Percentiles rank a stretch among this genome's conserved stretches.
Evolutionary conservation across 2,888 invertebrate species (phyloP).

Genomic region (Pristionchus japonicus): DNA sequence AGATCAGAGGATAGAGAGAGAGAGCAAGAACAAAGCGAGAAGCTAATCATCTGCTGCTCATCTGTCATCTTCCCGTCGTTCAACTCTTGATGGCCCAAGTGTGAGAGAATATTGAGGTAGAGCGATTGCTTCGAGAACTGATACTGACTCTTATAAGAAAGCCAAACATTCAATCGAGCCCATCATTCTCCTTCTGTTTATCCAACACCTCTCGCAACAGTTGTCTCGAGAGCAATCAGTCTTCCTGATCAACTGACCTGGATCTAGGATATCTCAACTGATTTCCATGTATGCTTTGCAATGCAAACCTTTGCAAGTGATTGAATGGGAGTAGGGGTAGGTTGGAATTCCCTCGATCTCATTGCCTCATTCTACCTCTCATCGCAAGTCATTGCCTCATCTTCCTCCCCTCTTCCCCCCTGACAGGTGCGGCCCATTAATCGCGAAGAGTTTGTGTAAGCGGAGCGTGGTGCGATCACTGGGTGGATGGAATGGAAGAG

Average conservation of each 20-base stretch:
- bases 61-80: not conserved
- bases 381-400: slow-evolving; percentile 8
- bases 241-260: not conserved
- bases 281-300: not conserved
- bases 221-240: not conserved
- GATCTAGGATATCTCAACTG: not conserved
- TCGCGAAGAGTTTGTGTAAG: slow-evolving; percentile 48
- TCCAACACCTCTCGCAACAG: slow-evolving; percentile 19
- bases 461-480: slow-evolving; percentile 35
- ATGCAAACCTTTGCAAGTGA: not conserved
- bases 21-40: not conserved
- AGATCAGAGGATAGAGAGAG: not conserved
- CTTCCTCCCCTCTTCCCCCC: not conserved
- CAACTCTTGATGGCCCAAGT: not conserved
- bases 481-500: not conserved
- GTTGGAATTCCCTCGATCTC: not conserved
- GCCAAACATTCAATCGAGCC: slow-evolving; percentile 9
- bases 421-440: slow-evolving; percentile 46
- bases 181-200: slow-evolving; percentile 26
- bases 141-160: not conserved
- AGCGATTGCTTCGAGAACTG: not conserved
- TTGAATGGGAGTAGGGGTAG: not conserved
- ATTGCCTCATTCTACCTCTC: not conserved
- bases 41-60: not conserved
- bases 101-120: not conserved